Evolutionary conservation across 1,140 invertebrate species (phyloP).

Genomic region (Stegodyphus mimosarum): DNA sequence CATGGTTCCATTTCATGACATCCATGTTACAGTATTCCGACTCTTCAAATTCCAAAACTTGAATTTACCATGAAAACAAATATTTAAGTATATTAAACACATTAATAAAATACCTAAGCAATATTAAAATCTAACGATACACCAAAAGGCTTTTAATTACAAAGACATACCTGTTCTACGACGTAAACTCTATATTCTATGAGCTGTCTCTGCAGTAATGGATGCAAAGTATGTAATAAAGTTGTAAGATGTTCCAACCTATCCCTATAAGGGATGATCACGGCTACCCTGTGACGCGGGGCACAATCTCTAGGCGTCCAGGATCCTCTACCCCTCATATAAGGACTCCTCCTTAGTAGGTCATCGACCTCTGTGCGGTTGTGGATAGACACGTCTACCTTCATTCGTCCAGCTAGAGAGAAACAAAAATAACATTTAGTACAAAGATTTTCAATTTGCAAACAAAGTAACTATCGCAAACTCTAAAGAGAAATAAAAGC

Average conservation of each 20-base stretch:
- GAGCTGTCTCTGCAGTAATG: conserved; percentile 70
- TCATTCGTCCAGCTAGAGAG: neutral
- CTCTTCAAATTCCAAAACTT: no score
- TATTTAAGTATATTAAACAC: no score
- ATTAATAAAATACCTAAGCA: no score
- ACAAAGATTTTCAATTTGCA: no score
- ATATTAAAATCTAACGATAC: no score
- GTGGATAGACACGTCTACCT: neutral
- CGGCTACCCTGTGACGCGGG: conserved; percentile 66
- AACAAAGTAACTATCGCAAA: no score
- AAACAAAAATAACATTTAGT: neutral
- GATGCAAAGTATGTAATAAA: conserved; percentile 69
- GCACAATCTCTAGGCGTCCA: conserved; percentile 58
- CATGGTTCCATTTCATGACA: no score
- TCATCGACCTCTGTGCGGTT: neutral
- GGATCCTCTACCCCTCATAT: conserved; percentile 13
- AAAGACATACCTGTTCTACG: conserved; percentile 68
- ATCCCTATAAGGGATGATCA: conserved; percentile 71
- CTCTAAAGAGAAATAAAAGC: no score
- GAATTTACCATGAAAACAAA: no score
- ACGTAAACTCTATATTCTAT: conserved; percentile 71
- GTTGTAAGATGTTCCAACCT: conserved; percentile 68
- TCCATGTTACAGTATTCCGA: no score
- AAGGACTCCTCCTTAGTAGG: neutral
- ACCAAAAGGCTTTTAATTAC: no score